A percentile compares a stretch with the other conserved stretches of the same genome.
phyloP scores from a whole-genome alignment of 1,140 invertebrate species.

The Pseudomyrmex dendroicus region DNA sequence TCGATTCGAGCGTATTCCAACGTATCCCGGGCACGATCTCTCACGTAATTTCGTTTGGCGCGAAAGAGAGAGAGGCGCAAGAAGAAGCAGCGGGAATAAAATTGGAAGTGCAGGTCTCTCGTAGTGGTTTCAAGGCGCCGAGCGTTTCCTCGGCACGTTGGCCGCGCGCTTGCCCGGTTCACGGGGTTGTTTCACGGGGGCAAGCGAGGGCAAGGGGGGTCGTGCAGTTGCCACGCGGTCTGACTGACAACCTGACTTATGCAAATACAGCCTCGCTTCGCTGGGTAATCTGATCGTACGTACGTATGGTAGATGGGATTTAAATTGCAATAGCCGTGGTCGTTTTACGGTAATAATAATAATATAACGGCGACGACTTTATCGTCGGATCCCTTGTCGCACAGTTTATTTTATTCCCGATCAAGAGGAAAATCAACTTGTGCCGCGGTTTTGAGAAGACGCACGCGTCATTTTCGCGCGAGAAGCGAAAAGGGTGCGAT shows the following conservation, averaged over 20 bases:
- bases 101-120: slow-evolving; percentile 62
- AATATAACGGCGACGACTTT: slow-evolving; percentile 80
- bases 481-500: not conserved
- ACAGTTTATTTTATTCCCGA: slow-evolving; percentile 44
- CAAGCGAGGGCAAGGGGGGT: slow-evolving; percentile 80
- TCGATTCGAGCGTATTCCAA: slow-evolving; percentile 44
- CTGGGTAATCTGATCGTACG: slow-evolving; percentile 82
- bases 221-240: slow-evolving; percentile 82
- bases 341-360: slow-evolving; percentile 80
- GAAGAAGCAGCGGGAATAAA: slow-evolving; percentile 57
- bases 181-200: slow-evolving; percentile 78
- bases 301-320: slow-evolving; percentile 78
- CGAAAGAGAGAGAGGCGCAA: not conserved
- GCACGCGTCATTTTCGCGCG: not conserved
- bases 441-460: not conserved
- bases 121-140: slow-evolving; percentile 64
- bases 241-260: slow-evolving; percentile 86
- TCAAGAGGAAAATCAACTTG: slow-evolving; percentile 16
- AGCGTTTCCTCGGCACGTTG: slow-evolving; percentile 69
- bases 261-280: slow-evolving; percentile 83
- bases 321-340: slow-evolving; percentile 79
- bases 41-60: slow-evolving; percentile 36
- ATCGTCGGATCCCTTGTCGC: slow-evolving; percentile 61
- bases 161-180: slow-evolving; percentile 56
- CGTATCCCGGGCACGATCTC: slow-evolving; percentile 48